Evolutionary conservation across 2,888 invertebrate species (phyloP), one percentile per base, ranked within the genome.

Genomic region (Apotomis capreana): DNA sequence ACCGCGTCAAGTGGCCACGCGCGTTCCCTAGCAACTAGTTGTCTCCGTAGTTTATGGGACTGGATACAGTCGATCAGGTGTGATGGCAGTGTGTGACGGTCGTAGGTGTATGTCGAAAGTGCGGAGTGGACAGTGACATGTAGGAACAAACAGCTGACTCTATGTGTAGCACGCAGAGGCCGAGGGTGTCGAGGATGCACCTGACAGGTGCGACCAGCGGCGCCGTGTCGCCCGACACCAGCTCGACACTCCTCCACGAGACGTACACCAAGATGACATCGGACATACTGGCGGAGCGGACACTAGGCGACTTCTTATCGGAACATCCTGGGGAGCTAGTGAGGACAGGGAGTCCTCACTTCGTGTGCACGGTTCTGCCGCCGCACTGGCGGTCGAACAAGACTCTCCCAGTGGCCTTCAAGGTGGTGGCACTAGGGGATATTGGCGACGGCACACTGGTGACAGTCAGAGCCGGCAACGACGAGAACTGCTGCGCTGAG

Each of bases 331-430:
- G 98, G 49, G 98, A 98, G 90, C 93, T 98, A 81, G 97, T 98
- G 79, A 94, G 98, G 83, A 99, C 99, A 52, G 95, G 97, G 79
- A 97, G 97, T 85, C 99, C 99, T 46, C 97, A 98, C 88, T 96
- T 99, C 83, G 97, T 99, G 76, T 99, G 99, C 91, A 98, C 99
- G 52, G 97, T 97, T 59, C 92, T 99, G 80, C 99, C 99, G 74
- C 96, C 96, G 2, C 99, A 99, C 88, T 99, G 99, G 99, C 95
- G 99, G 78, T 98, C 98, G 69, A 99, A 99, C 93, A 99, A 99
- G 94, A 99, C 99, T 4, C 94, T 99, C 75, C 99, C 99, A 62
- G 96, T 98, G 74, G 98, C 99, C 68, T 99, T 99, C 94, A 98
- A 98, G 91, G 98, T 99, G 82, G 97, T 99, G 70, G 97, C 98